Evolutionary conservation across 2,888 invertebrate species (phyloP).

Genomic region (Orgyia antiqua): DNA sequence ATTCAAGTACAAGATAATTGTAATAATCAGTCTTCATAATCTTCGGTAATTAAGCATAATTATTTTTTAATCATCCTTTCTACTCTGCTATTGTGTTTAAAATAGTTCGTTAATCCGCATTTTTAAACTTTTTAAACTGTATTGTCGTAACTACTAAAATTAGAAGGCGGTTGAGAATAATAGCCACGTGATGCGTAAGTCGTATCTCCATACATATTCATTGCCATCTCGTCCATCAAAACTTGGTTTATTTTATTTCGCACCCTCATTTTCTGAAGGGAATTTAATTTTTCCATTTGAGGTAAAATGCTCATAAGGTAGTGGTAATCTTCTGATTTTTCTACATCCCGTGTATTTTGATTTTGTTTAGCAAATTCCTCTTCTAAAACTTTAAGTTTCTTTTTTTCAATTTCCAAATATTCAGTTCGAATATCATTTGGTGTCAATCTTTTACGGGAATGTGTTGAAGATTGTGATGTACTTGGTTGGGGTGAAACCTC

Average conservation of each 20-base stretch:
- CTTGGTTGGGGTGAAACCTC: constrained; percentile 2
- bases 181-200: background rate
- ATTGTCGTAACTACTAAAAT: no score
- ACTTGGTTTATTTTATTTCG: constrained; percentile 14
- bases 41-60: background rate
- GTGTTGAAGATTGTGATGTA: constrained; percentile 5
- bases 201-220: constrained; percentile 2
- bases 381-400: constrained; percentile 9
- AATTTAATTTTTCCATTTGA: constrained; percentile 12
- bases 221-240: constrained; percentile 10
- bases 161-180: no score
- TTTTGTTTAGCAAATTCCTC: constrained; percentile 8
- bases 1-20: constrained; percentile 1
- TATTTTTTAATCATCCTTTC: background rate
- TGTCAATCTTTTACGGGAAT: no score
- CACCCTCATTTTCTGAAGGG: constrained; percentile 9
- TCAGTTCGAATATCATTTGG: constrained; percentile 10
- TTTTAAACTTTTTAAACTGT: background rate
- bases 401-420: no score
- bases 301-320: constrained; percentile 12
- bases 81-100: background rate
- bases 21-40: no score
- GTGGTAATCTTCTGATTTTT: constrained; percentile 14
- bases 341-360: constrained; percentile 6
- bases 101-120: background rate